Evolutionary conservation across 2,113 vertebrate genomes (phyloP), one percentile per base, ranked within the genome.

Genomic region (Ascaphus truei): DNA sequence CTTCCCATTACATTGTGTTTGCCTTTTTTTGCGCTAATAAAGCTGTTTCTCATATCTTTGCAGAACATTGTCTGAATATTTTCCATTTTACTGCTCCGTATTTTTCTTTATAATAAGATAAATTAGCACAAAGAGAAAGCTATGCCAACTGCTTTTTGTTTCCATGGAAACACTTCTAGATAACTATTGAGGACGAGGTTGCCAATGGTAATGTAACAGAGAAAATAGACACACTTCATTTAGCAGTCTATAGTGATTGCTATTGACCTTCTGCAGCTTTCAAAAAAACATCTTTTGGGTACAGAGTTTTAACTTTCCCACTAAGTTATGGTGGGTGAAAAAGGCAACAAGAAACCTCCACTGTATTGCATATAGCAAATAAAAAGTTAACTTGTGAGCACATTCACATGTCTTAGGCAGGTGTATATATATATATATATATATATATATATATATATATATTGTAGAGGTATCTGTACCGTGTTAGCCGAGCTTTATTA

Each of bases 81-180:
- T 86, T 82, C 85, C 83, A 64, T 78, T 78, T 85, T 88, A 84
- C 84, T 85, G 84, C 82, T 79, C 84, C 76, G 47, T 83, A 77
- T 84, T 85, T 83, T 85, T 75, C 73, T 81, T 68, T 73, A 90
- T 84, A 88, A 89, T 84, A 83, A 82, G 80, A 81, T 88, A 89
- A 86, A 90, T 90, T 89, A 85, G 81, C 83, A 81, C 84, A 81
- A 87, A 89, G 83, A 78, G 84, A 83, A 81, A 79, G 78, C 73
- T 72, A 80, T 81, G 78, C 81, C 78, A 78, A 87, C 85, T 86
- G 87, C 89, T 91, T 90, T 91, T 84, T 90, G 90, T 91, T 90
- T 83, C 90, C 86, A 92, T 91, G 87, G 89, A 81, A 89, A 90
- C 87, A 80, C 79, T 86, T 86, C 86, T 83, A 85, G 85, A 82